A percentile compares a stretch with the other conserved stretches of the same genome.
Conservation (phyloP, 2,888 invertebrate genomes). For the Penaeus monodon region DNA sequence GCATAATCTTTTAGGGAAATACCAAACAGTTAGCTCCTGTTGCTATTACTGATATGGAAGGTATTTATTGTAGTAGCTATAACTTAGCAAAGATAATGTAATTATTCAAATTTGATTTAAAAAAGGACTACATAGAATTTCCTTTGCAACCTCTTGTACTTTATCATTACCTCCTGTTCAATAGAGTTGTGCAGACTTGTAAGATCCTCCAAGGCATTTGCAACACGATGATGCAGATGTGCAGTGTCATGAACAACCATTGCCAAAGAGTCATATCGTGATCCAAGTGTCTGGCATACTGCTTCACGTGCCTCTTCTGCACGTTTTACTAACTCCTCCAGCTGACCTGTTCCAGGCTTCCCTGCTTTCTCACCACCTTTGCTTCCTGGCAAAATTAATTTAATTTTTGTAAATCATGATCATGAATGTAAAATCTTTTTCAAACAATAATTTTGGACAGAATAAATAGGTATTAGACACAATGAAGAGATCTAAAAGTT, state of each 20-base stretch:
- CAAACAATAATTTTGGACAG: too few species aligned
- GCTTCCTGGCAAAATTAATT: neutral
- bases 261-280: constrained; percentile 38
- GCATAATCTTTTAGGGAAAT: too few species aligned
- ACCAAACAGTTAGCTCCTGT: too few species aligned
- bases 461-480: too few species aligned
- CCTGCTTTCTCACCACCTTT: constrained; percentile 9
- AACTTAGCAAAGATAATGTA: too few species aligned
- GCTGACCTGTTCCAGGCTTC: constrained; percentile 18
- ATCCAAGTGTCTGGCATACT: constrained; percentile 31
- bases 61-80: too few species aligned
- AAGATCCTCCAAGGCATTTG: neutral
- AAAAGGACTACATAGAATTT: too few species aligned
- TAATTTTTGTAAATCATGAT: neutral
- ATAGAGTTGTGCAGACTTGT: constrained; percentile 20
- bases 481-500: too few species aligned
- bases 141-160: too few species aligned
- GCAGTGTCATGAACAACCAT: constrained; percentile 40
- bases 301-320: constrained; percentile 46
- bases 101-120: too few species aligned
- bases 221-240: constrained; percentile 31
- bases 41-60: too few species aligned
- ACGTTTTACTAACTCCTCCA: constrained; percentile 47
- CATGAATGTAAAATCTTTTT: neutral
- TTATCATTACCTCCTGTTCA: constrained; percentile 25